Percentiles rank a stretch among this genome's conserved stretches.
phyloP scores from a whole-genome alignment of 2,113 vertebrate species.

The Phalacrocorax carbo region DNA sequence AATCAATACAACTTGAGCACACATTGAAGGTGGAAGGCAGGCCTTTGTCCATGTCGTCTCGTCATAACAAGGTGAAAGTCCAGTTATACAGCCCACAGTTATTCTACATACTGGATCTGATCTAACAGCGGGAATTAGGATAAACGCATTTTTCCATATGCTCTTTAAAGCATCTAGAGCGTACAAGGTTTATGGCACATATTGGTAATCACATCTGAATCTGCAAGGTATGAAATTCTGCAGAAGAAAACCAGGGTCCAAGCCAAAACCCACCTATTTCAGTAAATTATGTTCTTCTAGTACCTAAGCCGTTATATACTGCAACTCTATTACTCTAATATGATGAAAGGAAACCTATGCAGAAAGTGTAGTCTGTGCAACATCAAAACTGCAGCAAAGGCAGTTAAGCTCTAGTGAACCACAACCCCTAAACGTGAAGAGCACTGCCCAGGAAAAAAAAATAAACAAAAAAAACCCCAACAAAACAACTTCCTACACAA shows the following conservation, averaged over 20 bases:
- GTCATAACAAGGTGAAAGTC: conserved; percentile 7
- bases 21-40: background rate
- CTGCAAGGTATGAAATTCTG: background rate
- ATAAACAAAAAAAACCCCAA: background rate
- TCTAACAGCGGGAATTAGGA: background rate
- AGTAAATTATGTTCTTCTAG: background rate
- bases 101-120: background rate
- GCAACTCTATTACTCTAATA: rapidly evolving
- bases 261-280: background rate
- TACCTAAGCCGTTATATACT: background rate
- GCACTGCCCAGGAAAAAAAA: background rate
- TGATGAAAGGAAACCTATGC: background rate
- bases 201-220: background rate
- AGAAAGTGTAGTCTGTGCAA: background rate
- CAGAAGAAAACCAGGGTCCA: background rate
- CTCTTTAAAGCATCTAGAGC: background rate
- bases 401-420: background rate
- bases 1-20: background rate
- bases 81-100: background rate
- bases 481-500: too few relatives aligned
- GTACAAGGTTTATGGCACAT: background rate
- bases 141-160: background rate
- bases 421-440: background rate
- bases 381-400: background rate
- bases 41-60: background rate